Percentiles rank a stretch among this genome's conserved stretches.
Evolutionary conservation across 2,113 vertebrate genomes (phyloP).

Genomic region (Irena cyanogastra): DNA sequence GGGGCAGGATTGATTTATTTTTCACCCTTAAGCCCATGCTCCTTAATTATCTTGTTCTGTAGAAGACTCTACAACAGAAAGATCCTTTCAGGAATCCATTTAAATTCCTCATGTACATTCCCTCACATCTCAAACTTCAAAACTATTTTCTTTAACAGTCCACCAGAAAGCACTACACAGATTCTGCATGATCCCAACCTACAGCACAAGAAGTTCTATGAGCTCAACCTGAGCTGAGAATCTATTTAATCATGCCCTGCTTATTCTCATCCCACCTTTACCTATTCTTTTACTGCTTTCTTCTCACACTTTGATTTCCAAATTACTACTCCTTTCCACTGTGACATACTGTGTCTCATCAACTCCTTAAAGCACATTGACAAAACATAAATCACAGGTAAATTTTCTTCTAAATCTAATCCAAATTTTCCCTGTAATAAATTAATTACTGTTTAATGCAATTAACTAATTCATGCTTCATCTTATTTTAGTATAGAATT

Average conservation of each 20-base stretch:
- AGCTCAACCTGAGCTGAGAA: background rate
- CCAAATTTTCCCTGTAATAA: background rate
- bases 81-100: background rate
- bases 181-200: background rate
- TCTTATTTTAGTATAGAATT: background rate
- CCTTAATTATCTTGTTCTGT: background rate
- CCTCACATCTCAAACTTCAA: background rate
- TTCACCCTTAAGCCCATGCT: background rate
- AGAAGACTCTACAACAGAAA: background rate
- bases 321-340: background rate
- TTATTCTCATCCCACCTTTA: background rate
- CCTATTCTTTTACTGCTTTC: background rate
- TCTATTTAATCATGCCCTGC: background rate
- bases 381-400: background rate
- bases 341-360: background rate
- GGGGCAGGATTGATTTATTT: background rate
- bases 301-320: background rate
- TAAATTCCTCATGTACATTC: background rate
- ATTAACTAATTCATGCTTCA: background rate
- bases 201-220: background rate
- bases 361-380: background rate
- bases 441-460: background rate
- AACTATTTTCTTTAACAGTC: background rate
- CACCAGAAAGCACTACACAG: background rate
- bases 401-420: background rate